These are phyloP conservation scores for Pseudorectes ferrugineus DNA, from an alignment of 2,113 vertebrate genomes.

Conservation along the genomic window DNA sequence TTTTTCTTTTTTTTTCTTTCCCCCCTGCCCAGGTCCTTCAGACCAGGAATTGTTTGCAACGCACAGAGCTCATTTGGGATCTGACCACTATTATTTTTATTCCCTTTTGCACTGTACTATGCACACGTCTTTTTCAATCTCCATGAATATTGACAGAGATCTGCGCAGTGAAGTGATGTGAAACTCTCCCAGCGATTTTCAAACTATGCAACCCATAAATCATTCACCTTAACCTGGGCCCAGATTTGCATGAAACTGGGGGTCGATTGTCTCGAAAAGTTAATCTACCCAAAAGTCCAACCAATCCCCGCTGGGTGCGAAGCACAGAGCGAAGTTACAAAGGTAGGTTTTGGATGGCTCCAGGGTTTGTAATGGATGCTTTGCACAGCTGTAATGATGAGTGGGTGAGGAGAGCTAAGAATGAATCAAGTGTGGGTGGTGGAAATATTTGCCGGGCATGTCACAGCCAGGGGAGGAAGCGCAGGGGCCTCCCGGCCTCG, in stretches of 20 bases:
- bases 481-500: background rate
- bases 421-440: conserved; percentile 53
- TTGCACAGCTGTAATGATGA: conserved; percentile 43
- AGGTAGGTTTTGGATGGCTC: conserved; percentile 17
- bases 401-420: conserved; percentile 39
- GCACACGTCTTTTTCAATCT: background rate
- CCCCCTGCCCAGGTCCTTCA: background rate
- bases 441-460: conserved; percentile 50
- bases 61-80: background rate
- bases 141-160: background rate
- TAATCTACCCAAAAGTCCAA: background rate
- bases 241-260: background rate
- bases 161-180: background rate
- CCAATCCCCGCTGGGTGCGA: background rate
- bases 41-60: background rate
- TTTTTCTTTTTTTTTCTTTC: background rate
- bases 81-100: background rate
- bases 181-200: background rate
- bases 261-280: background rate
- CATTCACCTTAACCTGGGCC: background rate
- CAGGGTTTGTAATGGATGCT: conserved; percentile 20
- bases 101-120: background rate
- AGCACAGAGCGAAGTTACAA: background rate
- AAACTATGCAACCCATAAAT: background rate
- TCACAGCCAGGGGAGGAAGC: conserved; percentile 22